Evolutionary conservation across 2,888 invertebrate genomes (phyloP).

Genomic region (Pinctada fucata): DNA sequence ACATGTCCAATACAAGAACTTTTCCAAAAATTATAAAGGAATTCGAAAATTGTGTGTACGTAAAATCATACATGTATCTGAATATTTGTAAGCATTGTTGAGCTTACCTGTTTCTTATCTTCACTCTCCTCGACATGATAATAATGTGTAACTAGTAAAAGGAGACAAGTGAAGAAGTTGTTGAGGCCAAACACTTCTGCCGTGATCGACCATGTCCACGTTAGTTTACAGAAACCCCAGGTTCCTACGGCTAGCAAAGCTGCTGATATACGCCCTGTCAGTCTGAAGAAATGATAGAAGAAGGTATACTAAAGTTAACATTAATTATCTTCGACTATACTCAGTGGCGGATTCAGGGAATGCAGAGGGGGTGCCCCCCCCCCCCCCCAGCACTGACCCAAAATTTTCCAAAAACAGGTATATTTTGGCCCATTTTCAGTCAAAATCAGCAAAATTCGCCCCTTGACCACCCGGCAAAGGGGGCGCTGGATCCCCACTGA

Average conservation of each 20-base stretch:
- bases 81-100: background rate
- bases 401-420: no score
- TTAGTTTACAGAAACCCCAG: slow-evolving; percentile 67
- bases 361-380: no score
- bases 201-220: slow-evolving; percentile 72
- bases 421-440: no score
- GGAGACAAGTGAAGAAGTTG: slow-evolving; percentile 66
- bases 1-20: no score
- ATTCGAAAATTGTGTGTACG: no score
- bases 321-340: background rate
- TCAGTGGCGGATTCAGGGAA: no score
- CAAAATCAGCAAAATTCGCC: no score
- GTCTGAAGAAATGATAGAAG: slow-evolving; percentile 45
- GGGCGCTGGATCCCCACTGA: background rate
- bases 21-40: no score
- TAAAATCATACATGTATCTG: no score
- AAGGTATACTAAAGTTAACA: background rate
- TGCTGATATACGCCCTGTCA: slow-evolving; percentile 53
- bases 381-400: no score
- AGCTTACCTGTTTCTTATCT: slow-evolving; percentile 39
- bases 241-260: slow-evolving; percentile 62
- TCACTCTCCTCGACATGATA: slow-evolving; percentile 50
- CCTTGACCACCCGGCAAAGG: no score
- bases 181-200: slow-evolving; percentile 75
- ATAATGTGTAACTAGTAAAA: slow-evolving; percentile 59